Percentiles rank a stretch among this genome's conserved stretches.
phyloP scores from a whole-genome alignment of 2,113 vertebrate species.

The Laterallus jamaicensis region DNA sequence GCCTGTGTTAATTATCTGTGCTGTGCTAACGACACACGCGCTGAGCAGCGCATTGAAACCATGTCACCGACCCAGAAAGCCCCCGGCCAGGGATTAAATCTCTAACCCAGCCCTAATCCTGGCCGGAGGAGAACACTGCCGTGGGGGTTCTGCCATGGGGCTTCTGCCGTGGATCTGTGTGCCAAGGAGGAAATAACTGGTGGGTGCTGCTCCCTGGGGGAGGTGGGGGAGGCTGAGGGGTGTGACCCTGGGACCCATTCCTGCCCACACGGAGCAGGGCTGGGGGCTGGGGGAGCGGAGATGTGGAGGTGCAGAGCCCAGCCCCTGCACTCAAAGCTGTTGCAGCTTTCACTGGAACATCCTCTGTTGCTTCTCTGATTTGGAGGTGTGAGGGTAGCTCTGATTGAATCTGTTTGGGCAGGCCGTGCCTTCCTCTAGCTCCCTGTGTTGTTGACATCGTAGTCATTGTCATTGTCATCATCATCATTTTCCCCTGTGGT shows the following conservation, averaged over 20 bases:
- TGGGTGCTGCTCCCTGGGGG: not conserved
- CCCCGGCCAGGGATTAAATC: conserved; percentile 16
- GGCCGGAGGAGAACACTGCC: not conserved
- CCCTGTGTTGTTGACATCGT: not conserved
- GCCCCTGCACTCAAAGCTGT: rapidly evolving
- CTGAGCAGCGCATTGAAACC: not conserved
- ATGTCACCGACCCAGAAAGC: conserved; percentile 45
- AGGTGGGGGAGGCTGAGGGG: not conserved
- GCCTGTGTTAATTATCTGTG: not conserved
- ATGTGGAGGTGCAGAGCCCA: rapidly evolving
- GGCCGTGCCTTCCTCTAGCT: not conserved
- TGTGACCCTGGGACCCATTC: not conserved
- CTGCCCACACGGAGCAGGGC: rapidly evolving
- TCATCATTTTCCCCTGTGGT: not conserved
- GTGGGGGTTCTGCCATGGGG: not conserved
- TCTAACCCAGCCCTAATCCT: conserved; percentile 21
- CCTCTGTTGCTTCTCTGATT: not conserved
- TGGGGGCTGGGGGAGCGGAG: rapidly evolving
- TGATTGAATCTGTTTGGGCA: not conserved
- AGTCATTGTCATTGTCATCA: not conserved
- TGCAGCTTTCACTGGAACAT: rapidly evolving
- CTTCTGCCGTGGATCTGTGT: rapidly evolving
- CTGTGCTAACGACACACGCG: not conserved
- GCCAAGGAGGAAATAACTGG: not conserved
- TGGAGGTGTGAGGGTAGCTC: not conserved